Evolutionary conservation across 1,140 invertebrate species (phyloP).

Genomic region (Penaeus vannamei): DNA sequence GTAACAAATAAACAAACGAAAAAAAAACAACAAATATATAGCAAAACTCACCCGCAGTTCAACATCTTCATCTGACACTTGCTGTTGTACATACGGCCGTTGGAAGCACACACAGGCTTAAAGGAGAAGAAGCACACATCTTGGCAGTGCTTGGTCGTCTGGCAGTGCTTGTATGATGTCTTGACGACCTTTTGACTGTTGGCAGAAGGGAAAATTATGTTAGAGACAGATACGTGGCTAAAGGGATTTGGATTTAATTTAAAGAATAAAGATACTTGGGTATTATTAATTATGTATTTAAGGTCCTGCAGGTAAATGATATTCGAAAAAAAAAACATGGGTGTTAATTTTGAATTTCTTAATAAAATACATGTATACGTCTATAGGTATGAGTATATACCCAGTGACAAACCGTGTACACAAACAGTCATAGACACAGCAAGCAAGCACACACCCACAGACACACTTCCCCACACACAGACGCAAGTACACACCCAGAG

Average conservation of each 20-base stretch:
- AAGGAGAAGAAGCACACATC: constrained; percentile 91
- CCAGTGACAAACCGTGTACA: background rate
- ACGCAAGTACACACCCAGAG: background rate
- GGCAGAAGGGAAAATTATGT: constrained; percentile 43
- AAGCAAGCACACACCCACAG: constrained; percentile 6
- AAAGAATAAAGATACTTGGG: constrained; percentile 13
- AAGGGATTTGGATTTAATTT: background rate
- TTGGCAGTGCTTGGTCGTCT: constrained; percentile 90
- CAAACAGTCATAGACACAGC: background rate
- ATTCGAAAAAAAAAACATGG: no score
- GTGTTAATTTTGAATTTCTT: no score
- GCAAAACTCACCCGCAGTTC: constrained; percentile 88
- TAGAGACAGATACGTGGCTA: background rate
- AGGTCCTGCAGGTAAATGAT: no score
- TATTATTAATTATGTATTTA: no score
- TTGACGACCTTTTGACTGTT: constrained; percentile 77
- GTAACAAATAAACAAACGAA: background rate
- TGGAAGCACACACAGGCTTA: constrained; percentile 91
- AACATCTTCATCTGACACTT: constrained; percentile 93
- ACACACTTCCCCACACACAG: background rate
- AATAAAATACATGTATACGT: no score
- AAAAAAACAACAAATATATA: background rate
- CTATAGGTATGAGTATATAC: background rate
- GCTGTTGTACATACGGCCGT: constrained; percentile 91
- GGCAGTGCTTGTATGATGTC: constrained; percentile 89